Conservation (phyloP, 2,797 vertebrate genomes). For the Todus mexicanus region DNA sequence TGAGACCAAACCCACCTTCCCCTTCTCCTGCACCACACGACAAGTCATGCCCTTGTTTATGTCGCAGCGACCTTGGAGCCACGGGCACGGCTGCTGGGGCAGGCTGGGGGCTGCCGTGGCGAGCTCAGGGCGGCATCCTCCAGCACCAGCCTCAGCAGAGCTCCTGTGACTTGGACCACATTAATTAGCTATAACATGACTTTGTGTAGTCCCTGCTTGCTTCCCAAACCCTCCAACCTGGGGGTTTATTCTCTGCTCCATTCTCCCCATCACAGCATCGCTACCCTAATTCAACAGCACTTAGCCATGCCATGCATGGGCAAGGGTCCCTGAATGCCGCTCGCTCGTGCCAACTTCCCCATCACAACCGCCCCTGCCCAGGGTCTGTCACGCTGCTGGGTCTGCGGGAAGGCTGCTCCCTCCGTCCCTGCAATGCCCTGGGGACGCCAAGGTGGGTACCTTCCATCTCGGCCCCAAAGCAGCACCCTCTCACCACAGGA, state of each 20-base stretch:
- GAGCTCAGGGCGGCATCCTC: not conserved
- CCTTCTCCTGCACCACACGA: not conserved
- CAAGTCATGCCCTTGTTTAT: not conserved
- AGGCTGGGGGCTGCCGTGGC: not conserved
- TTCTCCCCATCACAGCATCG: not conserved
- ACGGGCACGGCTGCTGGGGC: not conserved
- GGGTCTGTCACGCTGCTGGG: not conserved
- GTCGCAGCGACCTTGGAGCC: not conserved
- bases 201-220: not conserved
- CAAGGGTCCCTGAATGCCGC: not conserved
- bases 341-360: not conserved
- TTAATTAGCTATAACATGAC: not conserved
- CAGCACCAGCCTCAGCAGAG: not conserved
- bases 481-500: not conserved
- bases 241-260: not conserved
- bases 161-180: not conserved
- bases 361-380: not conserved
- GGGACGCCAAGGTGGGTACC: not conserved
- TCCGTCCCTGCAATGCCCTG: not conserved
- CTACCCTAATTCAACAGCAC: not conserved
- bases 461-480: not conserved
- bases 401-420: not conserved
- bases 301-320: not conserved
- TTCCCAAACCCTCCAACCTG: not conserved
- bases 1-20: not conserved